phyloP scores from a whole-genome alignment of 2,113 vertebrate species.

The Enhydra lutris region DNA sequence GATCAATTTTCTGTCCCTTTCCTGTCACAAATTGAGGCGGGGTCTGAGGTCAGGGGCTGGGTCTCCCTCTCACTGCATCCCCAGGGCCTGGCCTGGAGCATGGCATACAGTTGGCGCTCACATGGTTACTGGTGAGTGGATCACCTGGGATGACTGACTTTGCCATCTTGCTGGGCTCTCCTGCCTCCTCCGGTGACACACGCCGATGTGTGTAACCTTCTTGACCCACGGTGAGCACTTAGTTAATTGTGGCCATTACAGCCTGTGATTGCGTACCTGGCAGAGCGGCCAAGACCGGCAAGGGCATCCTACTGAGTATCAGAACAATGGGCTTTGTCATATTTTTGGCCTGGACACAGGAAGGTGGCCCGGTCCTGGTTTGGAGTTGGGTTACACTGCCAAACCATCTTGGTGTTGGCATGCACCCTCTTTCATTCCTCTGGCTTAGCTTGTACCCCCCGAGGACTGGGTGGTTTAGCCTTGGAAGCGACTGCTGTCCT shows the following conservation, averaged over 20 bases:
- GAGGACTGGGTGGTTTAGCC: not conserved
- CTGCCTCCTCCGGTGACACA: not conserved
- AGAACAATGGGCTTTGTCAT: not conserved
- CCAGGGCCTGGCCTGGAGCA: not conserved
- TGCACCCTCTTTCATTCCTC: accelerated
- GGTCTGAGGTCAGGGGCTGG: not conserved
- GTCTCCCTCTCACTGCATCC: not conserved
- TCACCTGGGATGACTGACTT: not conserved
- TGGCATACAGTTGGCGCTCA: not conserved
- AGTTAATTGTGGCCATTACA: not conserved
- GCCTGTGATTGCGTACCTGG: not conserved
- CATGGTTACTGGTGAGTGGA: not conserved
- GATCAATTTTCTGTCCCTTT: not conserved
- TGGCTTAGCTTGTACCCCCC: not conserved
- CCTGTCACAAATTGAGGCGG: not conserved
- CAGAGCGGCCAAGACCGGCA: not conserved
- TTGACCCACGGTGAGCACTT: not conserved
- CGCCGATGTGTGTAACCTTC: not conserved
- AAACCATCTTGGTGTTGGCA: not conserved
- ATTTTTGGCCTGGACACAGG: not conserved
- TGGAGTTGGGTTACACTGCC: not conserved
- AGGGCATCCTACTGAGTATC: not conserved
- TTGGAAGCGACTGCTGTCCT: not conserved
- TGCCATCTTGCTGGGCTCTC: not conserved
- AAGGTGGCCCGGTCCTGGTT: not conserved